Base-by-base conservation (phyloP, 2,113 vertebrate species). In the Pogonocichla stellata region DNA sequence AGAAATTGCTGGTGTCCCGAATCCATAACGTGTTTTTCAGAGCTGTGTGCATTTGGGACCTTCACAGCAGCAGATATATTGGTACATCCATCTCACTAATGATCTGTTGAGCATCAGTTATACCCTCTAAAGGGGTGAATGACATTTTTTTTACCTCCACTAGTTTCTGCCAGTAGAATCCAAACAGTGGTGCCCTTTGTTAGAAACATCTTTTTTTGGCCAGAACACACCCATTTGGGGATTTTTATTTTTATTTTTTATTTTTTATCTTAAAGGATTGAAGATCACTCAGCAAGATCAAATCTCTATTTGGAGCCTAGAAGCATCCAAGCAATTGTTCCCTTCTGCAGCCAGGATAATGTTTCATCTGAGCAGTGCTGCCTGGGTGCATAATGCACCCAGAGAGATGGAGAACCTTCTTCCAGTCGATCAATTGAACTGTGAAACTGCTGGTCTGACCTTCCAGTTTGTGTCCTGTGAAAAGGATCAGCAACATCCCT, bases 21-120 rank as follows among this genome's bases (percentile, higher is more conserved):
- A 95, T 88, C 71, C 54, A 45, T 64, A 95, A 79, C 34, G 5
- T 65, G 80, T 88, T 92, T 94, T 95, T 93, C 82, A 92, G 90
- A 82, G 93, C 81, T 86, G 1, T 90, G 90, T 90, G 80, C 95
- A 67, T 87, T 58, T 92, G 93, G 90, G 93, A 96, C 94, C 88
- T 95, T 95, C 93, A 93, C 60, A 92, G 92, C 88, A 94, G 92
- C 92, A 95, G 92, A 96, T 94, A 94, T 87, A 95, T 94, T 84
- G 86, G 82, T 95, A 80, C 88, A 95, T 95, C 88, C 90, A 93
- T 96, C 95, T 95, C 64, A 0, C 80, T 97, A 95, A 96, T 93
- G 96, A 95, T 95, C 81, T 95, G 94, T 84, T 85, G 91, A 90
- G 86, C 85, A 94, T 96, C 95, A 94, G 72, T 92, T 90, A 69